Conservation (phyloP, 92 coral and sea anemone genomes). For the Parazoanthus swiftii region DNA sequence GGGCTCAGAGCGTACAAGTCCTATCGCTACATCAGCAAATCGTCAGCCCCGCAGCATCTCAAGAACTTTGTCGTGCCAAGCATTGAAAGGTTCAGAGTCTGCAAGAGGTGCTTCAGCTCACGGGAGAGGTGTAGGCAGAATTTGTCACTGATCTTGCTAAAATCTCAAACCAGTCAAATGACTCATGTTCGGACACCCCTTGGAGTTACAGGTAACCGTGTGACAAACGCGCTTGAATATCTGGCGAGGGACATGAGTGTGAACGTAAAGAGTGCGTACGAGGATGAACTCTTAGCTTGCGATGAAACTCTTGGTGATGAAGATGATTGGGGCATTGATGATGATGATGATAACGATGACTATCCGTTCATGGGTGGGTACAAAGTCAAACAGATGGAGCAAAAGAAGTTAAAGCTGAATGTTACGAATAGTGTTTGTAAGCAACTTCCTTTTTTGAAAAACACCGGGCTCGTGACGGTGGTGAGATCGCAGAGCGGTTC, state of each 20-base stretch:
- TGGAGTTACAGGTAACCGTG: constrained; percentile 80
- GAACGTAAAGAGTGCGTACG: constrained; percentile 70
- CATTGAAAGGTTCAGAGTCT: constrained; percentile 82
- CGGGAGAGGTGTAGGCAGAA: constrained; percentile 90
- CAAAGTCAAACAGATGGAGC: constrained; percentile 43
- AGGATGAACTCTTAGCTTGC: constrained; percentile 66
- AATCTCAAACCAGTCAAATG: constrained; percentile 82
- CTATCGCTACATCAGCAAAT: constrained; percentile 86
- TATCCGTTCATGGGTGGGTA: constrained; percentile 45
- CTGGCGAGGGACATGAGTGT: constrained; percentile 71
- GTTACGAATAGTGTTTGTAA: neutral
- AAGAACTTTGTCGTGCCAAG: constrained; percentile 80
- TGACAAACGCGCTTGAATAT: constrained; percentile 80
- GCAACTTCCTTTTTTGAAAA: constrained; percentile 43
- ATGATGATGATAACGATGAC: constrained; percentile 62
- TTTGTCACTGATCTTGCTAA: constrained; percentile 80
- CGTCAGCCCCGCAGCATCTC: constrained; percentile 81
- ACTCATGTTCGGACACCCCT: constrained; percentile 88
- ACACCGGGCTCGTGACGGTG: constrained; percentile 73
- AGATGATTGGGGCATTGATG: constrained; percentile 71
- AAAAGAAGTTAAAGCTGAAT: constrained; percentile 12
- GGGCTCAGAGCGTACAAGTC: constrained; percentile 88
- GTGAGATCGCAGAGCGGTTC: constrained; percentile 64
- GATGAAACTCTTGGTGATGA: constrained; percentile 86
- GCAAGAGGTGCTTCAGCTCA: constrained; percentile 92